Conservation (phyloP, 2,113 vertebrate genomes). For the Morone saxatilis region DNA sequence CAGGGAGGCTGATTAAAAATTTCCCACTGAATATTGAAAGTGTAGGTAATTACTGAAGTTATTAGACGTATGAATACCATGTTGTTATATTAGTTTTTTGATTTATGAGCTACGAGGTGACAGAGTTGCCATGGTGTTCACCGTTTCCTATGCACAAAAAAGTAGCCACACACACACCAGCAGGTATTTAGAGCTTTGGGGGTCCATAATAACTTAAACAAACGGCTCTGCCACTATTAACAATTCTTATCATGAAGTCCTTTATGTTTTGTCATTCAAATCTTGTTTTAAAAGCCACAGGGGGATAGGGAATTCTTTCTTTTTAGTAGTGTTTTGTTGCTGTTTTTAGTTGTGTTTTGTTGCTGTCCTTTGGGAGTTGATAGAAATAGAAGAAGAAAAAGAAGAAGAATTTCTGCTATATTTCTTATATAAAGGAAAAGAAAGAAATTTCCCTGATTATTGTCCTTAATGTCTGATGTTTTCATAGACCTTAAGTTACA, state of each 20-base stretch:
- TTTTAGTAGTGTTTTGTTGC: background rate
- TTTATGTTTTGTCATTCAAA: constrained; percentile 10
- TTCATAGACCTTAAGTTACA: background rate
- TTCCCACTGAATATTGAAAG: constrained; percentile 9
- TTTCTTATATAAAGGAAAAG: background rate
- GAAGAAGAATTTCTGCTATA: too few relatives aligned
- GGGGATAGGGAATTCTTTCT: background rate
- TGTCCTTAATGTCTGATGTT: background rate
- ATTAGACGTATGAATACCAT: constrained; percentile 8
- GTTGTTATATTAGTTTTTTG: constrained; percentile 27
- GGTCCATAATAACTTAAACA: background rate
- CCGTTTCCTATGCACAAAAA: background rate
- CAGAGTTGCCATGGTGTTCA: background rate
- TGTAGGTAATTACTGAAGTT: background rate
- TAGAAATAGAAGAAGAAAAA: background rate
- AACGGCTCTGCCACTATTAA: background rate
- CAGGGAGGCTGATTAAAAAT: constrained; percentile 6
- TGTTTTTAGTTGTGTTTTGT: background rate
- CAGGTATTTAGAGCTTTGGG: background rate
- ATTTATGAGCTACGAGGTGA: constrained; percentile 8
- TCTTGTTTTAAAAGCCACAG: background rate
- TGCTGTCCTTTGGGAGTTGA: background rate
- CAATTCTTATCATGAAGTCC: background rate
- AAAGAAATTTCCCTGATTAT: background rate
- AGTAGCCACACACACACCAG: background rate